Evolutionary conservation across 2,888 invertebrate species (phyloP).

Genomic region (Leucoptera coffeella): DNA sequence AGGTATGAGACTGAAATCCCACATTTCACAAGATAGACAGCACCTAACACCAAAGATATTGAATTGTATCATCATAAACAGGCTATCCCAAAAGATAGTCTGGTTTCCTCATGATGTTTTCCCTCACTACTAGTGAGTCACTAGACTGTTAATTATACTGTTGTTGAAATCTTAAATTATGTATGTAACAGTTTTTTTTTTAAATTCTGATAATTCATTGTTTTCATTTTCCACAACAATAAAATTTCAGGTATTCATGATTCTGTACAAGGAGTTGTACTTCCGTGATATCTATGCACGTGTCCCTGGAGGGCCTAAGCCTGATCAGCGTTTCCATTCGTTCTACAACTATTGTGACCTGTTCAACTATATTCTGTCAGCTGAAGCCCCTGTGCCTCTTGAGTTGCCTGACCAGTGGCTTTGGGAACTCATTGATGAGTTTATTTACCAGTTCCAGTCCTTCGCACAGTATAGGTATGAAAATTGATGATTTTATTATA

Average conservation of each 20-base stretch:
- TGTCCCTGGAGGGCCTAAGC: slow-evolving; percentile 80
- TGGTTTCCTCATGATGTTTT: too few species aligned
- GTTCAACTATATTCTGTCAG: slow-evolving; percentile 92
- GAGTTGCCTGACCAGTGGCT: slow-evolving; percentile 98
- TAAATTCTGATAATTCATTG: too few species aligned
- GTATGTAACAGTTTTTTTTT: too few species aligned
- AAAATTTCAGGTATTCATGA: slow-evolving; percentile 78
- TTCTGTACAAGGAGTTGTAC: slow-evolving; percentile 95
- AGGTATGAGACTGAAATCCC: too few species aligned
- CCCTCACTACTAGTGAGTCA: too few species aligned
- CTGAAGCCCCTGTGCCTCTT: slow-evolving; percentile 79
- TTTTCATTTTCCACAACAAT: too few species aligned
- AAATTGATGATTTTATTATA: background rate
- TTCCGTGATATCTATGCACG: slow-evolving; percentile 96
- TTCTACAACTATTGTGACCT: slow-evolving; percentile 98
- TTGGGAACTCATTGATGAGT: slow-evolving; percentile 99
- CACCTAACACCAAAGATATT: too few species aligned
- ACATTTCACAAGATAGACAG: too few species aligned
- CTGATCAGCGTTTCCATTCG: slow-evolving; percentile 90
- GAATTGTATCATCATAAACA: too few species aligned
- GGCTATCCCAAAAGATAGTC: too few species aligned
- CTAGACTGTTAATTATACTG: too few species aligned
- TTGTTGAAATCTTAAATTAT: too few species aligned
- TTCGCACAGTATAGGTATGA: slow-evolving; percentile 74
- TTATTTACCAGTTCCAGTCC: slow-evolving; percentile 96